Evolutionary conservation across 1,140 invertebrate genomes (phyloP).

Genomic region (Periplaneta americana): DNA sequence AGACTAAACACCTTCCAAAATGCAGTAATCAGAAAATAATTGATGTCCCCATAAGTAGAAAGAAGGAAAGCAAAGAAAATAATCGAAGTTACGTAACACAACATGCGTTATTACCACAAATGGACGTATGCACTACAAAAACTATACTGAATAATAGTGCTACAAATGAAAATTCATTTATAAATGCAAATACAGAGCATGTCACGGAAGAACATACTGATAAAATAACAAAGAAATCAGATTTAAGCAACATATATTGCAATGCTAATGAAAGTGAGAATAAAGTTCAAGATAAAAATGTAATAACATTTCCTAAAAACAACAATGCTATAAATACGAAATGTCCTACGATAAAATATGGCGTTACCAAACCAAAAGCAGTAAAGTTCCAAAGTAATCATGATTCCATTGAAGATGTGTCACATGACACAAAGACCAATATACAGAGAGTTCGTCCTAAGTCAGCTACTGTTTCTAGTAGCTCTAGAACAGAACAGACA

Average conservation of each 20-base stretch:
- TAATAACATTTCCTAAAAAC: not conserved
- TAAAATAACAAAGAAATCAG: not conserved
- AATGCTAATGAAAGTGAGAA: not conserved
- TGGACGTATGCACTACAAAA: not conserved
- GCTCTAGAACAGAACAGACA: not conserved
- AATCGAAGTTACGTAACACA: not conserved
- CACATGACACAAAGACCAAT: not conserved
- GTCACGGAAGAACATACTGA: not conserved
- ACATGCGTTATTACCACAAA: not conserved
- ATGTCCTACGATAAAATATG: not conserved
- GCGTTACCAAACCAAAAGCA: not conserved
- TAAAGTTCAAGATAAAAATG: not conserved
- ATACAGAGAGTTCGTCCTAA: not conserved
- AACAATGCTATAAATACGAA: not conserved
- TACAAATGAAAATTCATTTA: not conserved
- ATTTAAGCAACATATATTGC: not conserved
- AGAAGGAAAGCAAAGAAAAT: not conserved
- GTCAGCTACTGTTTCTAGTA: not conserved
- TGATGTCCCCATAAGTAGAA: not conserved
- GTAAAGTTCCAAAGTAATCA: not conserved
- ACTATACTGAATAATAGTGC: not conserved
- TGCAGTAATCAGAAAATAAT: not conserved
- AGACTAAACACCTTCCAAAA: not conserved
- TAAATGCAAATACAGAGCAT: not conserved
- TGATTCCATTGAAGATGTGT: not conserved